Evolutionary conservation across 1,140 invertebrate species (phyloP).

Genomic region (Tetramorium parvispinum): DNA sequence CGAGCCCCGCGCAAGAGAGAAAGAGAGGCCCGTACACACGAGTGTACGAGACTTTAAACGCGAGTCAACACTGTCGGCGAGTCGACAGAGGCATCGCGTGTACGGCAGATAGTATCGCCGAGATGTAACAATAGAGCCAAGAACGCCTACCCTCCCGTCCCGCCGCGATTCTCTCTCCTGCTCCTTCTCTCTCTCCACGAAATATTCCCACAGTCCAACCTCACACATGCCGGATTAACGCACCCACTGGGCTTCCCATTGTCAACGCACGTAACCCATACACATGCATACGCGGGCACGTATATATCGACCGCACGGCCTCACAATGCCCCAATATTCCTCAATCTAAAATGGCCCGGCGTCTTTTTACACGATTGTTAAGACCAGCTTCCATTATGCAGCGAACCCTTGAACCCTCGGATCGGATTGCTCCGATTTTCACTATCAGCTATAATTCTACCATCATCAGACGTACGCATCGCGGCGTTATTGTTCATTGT

Average conservation of each 20-base stretch:
- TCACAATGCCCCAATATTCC: slow-evolving; percentile 77
- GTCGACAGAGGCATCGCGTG: slow-evolving; percentile 76
- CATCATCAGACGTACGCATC: slow-evolving; percentile 27
- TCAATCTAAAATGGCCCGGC: slow-evolving; percentile 74
- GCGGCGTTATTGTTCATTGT: slow-evolving; percentile 31
- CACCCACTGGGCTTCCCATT: slow-evolving; percentile 76
- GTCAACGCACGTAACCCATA: slow-evolving; percentile 66
- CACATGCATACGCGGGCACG: slow-evolving; percentile 35
- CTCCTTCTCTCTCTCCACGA: slow-evolving; percentile 51
- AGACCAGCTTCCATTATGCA: slow-evolving; percentile 69
- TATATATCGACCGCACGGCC: slow-evolving; percentile 28
- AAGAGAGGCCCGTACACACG: slow-evolving; percentile 36
- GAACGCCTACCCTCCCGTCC: slow-evolving; percentile 17
- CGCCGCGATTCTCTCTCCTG: neutral
- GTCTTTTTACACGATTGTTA: slow-evolving; percentile 76
- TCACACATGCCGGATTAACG: slow-evolving; percentile 69
- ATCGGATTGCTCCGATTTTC: slow-evolving; percentile 73
- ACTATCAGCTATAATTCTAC: slow-evolving; percentile 60
- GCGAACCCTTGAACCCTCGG: slow-evolving; percentile 63
- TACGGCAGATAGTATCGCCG: slow-evolving; percentile 73
- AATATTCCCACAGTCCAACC: slow-evolving; percentile 76
- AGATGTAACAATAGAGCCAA: slow-evolving; percentile 74
- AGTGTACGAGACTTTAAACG: slow-evolving; percentile 66
- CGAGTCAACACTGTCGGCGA: slow-evolving; percentile 65
- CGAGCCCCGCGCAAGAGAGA: slow-evolving; percentile 23